Evolutionary conservation across 2,888 invertebrate genomes (phyloP).

Genomic region (Aspidiotus destructor): DNA sequence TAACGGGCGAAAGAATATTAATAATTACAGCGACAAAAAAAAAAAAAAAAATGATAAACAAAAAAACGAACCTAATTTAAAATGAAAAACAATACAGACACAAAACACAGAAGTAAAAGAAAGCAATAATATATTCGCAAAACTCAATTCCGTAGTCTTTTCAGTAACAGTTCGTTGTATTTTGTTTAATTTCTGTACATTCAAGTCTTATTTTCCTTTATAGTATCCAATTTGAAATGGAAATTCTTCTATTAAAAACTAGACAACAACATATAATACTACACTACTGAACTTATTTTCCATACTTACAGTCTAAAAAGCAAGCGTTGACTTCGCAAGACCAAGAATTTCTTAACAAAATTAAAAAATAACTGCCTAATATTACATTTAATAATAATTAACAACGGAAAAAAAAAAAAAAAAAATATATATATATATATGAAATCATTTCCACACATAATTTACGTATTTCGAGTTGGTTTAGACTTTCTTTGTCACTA

Average conservation of each 20-base stretch:
- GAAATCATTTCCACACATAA: background rate
- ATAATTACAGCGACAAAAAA: constrained; percentile 7
- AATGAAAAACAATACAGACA: constrained; percentile 15
- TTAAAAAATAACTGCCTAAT: background rate
- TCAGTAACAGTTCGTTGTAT: background rate
- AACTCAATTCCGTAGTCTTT: background rate
- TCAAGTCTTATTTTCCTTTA: background rate
- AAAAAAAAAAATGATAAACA: constrained; percentile 20
- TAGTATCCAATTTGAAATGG: background rate
- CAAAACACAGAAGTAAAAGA: background rate
- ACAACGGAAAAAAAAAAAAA: background rate
- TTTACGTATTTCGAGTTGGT: constrained; percentile 6
- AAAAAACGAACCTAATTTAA: background rate
- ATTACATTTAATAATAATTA: background rate
- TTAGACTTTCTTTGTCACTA: background rate
- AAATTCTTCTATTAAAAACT: background rate
- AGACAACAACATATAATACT: constrained; percentile 11
- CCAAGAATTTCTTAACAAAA: background rate
- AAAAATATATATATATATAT: no score
- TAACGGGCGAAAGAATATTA: constrained; percentile 23
- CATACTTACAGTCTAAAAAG: constrained; percentile 5
- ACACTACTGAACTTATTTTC: background rate
- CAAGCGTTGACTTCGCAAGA: constrained; percentile 12
- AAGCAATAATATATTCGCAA: background rate
- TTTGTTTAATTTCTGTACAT: background rate